Evolutionary conservation across 2,113 vertebrate genomes (phyloP), one percentile per base, ranked within the genome.

Genomic region (Eptesicus fuscus): DNA sequence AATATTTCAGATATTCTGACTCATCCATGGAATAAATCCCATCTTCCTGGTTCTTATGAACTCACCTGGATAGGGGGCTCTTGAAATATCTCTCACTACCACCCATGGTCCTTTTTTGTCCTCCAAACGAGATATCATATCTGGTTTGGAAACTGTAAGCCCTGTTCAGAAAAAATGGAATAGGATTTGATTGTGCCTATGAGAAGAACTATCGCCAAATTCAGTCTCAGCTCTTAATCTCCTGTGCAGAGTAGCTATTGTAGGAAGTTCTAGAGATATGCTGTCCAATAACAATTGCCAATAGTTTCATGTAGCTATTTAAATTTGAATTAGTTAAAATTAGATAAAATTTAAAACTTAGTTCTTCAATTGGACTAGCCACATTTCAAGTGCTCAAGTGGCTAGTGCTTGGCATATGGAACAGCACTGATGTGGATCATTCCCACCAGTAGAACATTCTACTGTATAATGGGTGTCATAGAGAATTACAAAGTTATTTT

Each of bases 91-190:
- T 93, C 69, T 95, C 49, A 96, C 42, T 51, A 90, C 23, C 13
- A 84, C 80, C 93, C 95, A 95, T n/a, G 84, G 91, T 86, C 93
- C 83, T 87, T 96, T 93, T 44, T 91, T 96, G 83, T 91, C 63
- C 65, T 97, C 90, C 83, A 97, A 93, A 96, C 92, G 69, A 92
- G 88, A 89, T 83, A 96, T 96, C 96, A 97, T 96, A 44, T 93
- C 96, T 87, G 96, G 96, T 92, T 96, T 96, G 63, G 90, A 95
- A 96, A 97, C 91, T 87, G 84, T 93, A 93, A 96, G 96, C 35
- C 96, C 96, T 97, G 63, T 42, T 94, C 35, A 93, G 30, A 95
- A 74, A 91, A 30, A 92, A 93, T 93, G 3, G 18, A 91, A 61
- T 11, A 69, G 49, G 32, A 77, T 74, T 69, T 90, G 51, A 44